Conservation (phyloP, 2,797 vertebrate genomes). For the Moxostoma hubbsi region DNA sequence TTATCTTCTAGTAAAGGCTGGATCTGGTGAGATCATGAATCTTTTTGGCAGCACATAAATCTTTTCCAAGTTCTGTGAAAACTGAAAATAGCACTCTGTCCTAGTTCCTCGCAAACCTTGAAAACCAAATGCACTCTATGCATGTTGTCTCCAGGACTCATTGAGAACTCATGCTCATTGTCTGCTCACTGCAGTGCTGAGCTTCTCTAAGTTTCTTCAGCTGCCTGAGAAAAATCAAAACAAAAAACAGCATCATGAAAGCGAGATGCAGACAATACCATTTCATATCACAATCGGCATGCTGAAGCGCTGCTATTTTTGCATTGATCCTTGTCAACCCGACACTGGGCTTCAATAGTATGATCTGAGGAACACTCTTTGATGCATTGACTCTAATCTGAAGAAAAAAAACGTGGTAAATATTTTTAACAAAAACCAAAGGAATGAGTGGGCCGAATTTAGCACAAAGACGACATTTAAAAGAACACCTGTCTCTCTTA, state of each 20-base stretch:
- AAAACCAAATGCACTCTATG: constrained; percentile 45
- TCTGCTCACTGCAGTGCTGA: constrained; percentile 28
- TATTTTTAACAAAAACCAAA: constrained; percentile 32
- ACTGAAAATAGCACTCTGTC: constrained; percentile 51
- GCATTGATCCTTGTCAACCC: constrained; percentile 45
- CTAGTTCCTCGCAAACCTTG: constrained; percentile 49
- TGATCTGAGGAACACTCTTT: constrained; percentile 23
- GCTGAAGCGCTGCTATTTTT: constrained; percentile 48
- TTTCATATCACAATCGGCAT: constrained; percentile 46
- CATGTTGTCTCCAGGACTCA: constrained; percentile 36
- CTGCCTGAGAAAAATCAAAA: neutral
- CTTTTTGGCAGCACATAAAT: constrained; percentile 51
- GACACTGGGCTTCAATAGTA: constrained; percentile 46
- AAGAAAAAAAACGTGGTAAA: constrained; percentile 43
- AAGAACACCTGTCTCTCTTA: constrained; percentile 35
- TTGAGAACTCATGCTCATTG: constrained; percentile 40
- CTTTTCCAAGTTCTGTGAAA: constrained; percentile 47
- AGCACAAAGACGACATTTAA: constrained; percentile 42
- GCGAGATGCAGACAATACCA: constrained; percentile 46
- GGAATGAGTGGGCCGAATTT: constrained; percentile 34
- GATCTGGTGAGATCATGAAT: constrained; percentile 52
- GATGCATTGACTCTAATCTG: constrained; percentile 49
- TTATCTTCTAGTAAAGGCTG: constrained; percentile 37
- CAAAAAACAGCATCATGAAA: constrained; percentile 14
- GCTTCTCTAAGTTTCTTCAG: neutral